Base-by-base conservation (phyloP, 2,888 invertebrate species). In the Cyrtodaria siliqua region DNA sequence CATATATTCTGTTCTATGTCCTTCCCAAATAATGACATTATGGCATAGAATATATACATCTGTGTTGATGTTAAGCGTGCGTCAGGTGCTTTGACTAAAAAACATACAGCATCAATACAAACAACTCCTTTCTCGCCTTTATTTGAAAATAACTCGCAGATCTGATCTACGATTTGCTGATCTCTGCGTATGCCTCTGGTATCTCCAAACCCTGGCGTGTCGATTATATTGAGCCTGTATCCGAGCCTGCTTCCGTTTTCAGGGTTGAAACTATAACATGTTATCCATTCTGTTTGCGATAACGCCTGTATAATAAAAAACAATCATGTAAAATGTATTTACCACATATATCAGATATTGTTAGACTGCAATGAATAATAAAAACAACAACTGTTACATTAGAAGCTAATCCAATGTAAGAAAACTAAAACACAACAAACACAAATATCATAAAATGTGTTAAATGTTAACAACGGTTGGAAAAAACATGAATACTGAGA, bases 41-140 rank as follows among this genome's bases (percentile, higher is more conserved):
- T 80, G 20, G 76, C 55, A 24, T 78, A 67, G 53, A 82, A 78
- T 27, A 84, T 82, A 57, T 84, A 84, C 47, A 53, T 75, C 59
- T 84, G 84, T 12, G 78, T 69, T 23, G 73, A 55, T 9, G 82
- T 79, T 0, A 84, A 71, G 16, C 82, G 57, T 1, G 78, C 79
- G 24, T 78, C 68, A 14, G 84, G 84, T 9, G 82, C 82, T 57
- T 84, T 79, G 16, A 70, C 73, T 16, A 83, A 52, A 68, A 82
- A 80, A 40, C 82, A 84, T 16, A 84, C 76, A 6, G 84, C 84
- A 52, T 84, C 84, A 9, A 84, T 59, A 14, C 23, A 67, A 40
- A 74, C 42, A 14, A 84, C 64, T 18, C 84, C 84, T 14, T 66
- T 62, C 26, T 23, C 57, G 6, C 26, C 63, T 27, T 14, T 4